Evolutionary conservation across 2,888 invertebrate species (phyloP).

Genomic region (Drosophila lutescens): DNA sequence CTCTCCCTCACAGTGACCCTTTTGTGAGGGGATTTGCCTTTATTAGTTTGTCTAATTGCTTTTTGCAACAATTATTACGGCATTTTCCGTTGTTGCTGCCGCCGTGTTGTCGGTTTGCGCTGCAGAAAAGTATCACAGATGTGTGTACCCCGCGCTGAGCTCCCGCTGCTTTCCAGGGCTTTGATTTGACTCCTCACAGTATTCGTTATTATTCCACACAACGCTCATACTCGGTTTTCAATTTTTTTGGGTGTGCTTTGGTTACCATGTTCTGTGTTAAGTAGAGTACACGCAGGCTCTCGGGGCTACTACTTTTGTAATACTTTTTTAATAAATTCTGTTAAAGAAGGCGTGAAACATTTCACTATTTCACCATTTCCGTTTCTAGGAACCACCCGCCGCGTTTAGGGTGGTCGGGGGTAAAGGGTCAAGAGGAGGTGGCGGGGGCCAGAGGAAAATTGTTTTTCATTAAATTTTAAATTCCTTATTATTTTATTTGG

Average conservation of each 20-base stretch:
- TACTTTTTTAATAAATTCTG: constrained; percentile 76
- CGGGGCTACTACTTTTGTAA: constrained; percentile 46
- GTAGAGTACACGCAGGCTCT: neutral
- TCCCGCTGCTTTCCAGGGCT: constrained; percentile 41
- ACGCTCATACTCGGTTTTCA: constrained; percentile 17
- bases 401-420: constrained; percentile 4
- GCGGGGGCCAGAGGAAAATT: constrained; percentile 2
- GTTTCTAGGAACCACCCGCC: constrained; percentile 48
- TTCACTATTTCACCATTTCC: constrained; percentile 63
- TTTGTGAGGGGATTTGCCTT: constrained; percentile 61
- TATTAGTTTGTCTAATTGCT: constrained; percentile 80
- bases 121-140: constrained; percentile 72
- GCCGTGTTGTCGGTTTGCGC: constrained; percentile 48
- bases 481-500: constrained; percentile 57
- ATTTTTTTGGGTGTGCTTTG: constrained; percentile 59
- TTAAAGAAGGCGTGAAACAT: constrained; percentile 81
- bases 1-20: constrained; percentile 23
- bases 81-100: constrained; percentile 49
- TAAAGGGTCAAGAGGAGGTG: constrained; percentile 19
- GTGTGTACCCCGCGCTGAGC: constrained; percentile 60
- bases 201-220: constrained; percentile 18
- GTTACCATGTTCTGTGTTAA: constrained; percentile 51
- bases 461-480: constrained; percentile 61
- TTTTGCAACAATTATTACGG: constrained; percentile 75
- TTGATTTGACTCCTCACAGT: constrained; percentile 72